phyloP scores from a whole-genome alignment of 2,113 vertebrate genomes.

The Microcebus griseorufus region DNA sequence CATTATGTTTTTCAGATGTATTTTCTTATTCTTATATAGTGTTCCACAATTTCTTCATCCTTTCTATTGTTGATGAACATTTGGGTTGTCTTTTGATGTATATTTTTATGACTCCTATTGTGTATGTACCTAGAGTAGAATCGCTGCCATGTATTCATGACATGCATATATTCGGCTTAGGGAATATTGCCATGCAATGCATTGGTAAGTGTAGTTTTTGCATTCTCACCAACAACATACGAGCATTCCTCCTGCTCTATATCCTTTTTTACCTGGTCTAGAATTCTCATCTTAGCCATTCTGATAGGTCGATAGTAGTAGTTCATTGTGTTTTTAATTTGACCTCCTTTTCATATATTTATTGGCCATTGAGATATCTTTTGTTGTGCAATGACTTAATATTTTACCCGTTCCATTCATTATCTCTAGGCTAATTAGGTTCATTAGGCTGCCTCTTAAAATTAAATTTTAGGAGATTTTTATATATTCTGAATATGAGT shows the following conservation, averaged over 20 bases:
- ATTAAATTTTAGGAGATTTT: neutral
- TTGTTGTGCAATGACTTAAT: neutral
- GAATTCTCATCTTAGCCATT: neutral
- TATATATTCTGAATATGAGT: neutral
- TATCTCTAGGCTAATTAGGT: neutral
- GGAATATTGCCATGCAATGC: neutral
- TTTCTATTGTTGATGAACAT: neutral
- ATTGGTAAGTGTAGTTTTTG: neutral
- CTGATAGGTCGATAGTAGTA: neutral
- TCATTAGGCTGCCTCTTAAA: neutral
- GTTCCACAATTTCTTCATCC: neutral
- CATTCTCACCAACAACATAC: neutral
- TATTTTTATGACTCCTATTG: neutral
- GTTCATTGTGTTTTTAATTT: neutral
- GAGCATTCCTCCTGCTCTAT: neutral
- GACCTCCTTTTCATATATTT: neutral
- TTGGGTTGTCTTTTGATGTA: neutral
- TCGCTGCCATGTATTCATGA: neutral
- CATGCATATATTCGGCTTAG: neutral
- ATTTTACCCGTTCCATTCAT: neutral
- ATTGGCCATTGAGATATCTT: neutral
- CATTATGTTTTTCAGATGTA: neutral
- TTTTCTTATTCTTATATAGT: neutral
- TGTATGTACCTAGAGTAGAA: neutral
- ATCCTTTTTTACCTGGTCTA: neutral